These are phyloP conservation scores for Drosophila malerkotliana DNA, from an alignment of 1,140 invertebrate species.

Conservation along the genomic window DNA sequence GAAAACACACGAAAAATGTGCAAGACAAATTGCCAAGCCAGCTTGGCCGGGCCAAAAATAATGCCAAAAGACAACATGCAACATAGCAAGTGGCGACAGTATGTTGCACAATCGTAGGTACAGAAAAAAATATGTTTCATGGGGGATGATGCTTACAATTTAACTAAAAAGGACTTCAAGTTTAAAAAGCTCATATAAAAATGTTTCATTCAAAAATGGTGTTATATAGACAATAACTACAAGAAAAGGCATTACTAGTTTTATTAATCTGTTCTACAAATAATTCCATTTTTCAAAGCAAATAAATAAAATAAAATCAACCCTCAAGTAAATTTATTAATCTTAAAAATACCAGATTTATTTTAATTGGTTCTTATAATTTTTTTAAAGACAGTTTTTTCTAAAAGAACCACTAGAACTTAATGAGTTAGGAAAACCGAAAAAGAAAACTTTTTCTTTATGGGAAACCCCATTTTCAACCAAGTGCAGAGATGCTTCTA, in stretches of 20 bases:
- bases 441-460: background rate
- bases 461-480: background rate
- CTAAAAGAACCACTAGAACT: background rate
- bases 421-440: background rate
- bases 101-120: slow-evolving; percentile 9
- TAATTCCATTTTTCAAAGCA: too few relatives aligned
- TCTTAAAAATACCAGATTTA: background rate
- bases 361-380: background rate
- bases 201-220: too few relatives aligned
- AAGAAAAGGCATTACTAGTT: too few relatives aligned
- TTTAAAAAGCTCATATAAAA: too few relatives aligned
- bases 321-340: background rate
- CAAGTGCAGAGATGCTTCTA: slow-evolving; percentile 2
- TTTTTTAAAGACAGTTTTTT: background rate
- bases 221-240: too few relatives aligned
- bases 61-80: slow-evolving; percentile 44
- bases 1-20: slow-evolving; percentile 37
- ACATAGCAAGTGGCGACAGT: slow-evolving; percentile 16
- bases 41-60: slow-evolving; percentile 35
- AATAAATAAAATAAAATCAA: background rate
- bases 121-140: background rate
- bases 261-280: too few relatives aligned
- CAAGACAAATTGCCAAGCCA: slow-evolving; percentile 56
- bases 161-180: background rate
- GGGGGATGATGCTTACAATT: too few relatives aligned